These are phyloP conservation scores for Leptobrachium leishanense DNA, from an alignment of 2,113 vertebrate genomes.

Conservation along the genomic window DNA sequence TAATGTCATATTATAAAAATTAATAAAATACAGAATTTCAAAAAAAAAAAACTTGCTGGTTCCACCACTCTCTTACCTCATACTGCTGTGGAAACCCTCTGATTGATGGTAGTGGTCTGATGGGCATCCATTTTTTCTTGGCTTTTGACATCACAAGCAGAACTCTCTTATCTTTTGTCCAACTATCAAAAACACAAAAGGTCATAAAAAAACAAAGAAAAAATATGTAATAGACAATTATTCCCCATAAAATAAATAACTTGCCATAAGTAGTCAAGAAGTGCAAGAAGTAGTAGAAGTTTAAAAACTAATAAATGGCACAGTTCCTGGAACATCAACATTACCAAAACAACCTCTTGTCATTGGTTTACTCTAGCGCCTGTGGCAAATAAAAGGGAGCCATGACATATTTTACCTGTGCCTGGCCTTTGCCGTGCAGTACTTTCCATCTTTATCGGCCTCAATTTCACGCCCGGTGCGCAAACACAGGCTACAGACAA, in stretches of 20 bases:
- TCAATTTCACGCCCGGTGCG: slow-evolving; percentile 79
- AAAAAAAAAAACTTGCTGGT: no score
- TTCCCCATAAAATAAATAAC: no score
- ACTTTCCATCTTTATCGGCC: slow-evolving; percentile 84
- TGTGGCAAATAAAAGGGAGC: not conserved
- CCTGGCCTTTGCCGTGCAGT: slow-evolving; percentile 87
- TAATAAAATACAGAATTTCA: no score
- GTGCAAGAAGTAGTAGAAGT: no score
- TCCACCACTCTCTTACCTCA: slow-evolving; percentile 71
- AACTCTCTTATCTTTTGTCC: slow-evolving; percentile 86
- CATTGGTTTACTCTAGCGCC: not conserved
- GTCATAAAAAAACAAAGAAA: not conserved
- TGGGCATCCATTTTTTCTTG: slow-evolving; percentile 88
- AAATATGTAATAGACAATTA: not conserved
- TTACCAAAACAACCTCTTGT: not conserved
- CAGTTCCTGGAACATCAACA: no score
- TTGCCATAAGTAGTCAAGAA: no score
- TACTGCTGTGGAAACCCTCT: slow-evolving; percentile 86
- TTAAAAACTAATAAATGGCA: no score
- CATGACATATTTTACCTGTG: slow-evolving; percentile 70
- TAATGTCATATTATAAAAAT: no score
- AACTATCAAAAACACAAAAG: slow-evolving; percentile 65
- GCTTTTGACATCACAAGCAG: slow-evolving; percentile 87
- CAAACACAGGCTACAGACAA: slow-evolving; percentile 89
- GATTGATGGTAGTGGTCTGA: slow-evolving; percentile 85